Base-by-base conservation (phyloP, 2,113 vertebrate species). In the Symphodus melops region DNA sequence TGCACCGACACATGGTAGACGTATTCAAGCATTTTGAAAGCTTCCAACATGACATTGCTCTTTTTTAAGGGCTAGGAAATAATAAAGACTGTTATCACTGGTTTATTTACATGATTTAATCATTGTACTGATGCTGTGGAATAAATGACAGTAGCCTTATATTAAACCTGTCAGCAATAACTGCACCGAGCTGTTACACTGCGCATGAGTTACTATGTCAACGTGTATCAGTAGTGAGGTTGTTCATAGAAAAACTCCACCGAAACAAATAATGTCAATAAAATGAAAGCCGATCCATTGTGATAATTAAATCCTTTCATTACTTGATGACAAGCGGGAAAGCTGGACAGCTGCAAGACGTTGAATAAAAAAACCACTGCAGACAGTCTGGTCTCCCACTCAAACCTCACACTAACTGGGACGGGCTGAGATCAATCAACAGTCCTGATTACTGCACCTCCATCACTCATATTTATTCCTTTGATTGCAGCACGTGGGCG, bases 321-420 rank as follows among this genome's bases (percentile, higher is more conserved):
- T 19, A 59, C 51, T 58, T 59, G 14, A 33, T 53, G 55, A 69
- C 51, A 56, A 64, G 46, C 28, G 9, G 28, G 28, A 41, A 19
- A 28, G 21, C 46, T 60, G 16, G 55, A 59, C 5, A 17, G 54
- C 60, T 68, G 46, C 14, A 46, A 8, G 16, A n/a, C 6, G 46
- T 42, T 25, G 46, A 59, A 75, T 60, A 20, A n/a, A 72, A 72
- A 80, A 81, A 77, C 28, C 54, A 21, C 62, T 60, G 59, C 59
- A 85, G 67, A 64, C 73, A 66, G 62, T 84, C 70, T 81, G 63
- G 19, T 61, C 77, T 80, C 79, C 68, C 71, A 77, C 76, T 79
- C 63, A 72, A 46, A 63, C n/a, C 56, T 44, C 51, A 57, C 59
- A 58, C 17, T 0, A 62, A 81, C 70, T 79, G 76, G 46, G 82